phyloP scores from a whole-genome alignment of 2,113 vertebrate genomes.

The Ibidorhyncha struthersii region DNA sequence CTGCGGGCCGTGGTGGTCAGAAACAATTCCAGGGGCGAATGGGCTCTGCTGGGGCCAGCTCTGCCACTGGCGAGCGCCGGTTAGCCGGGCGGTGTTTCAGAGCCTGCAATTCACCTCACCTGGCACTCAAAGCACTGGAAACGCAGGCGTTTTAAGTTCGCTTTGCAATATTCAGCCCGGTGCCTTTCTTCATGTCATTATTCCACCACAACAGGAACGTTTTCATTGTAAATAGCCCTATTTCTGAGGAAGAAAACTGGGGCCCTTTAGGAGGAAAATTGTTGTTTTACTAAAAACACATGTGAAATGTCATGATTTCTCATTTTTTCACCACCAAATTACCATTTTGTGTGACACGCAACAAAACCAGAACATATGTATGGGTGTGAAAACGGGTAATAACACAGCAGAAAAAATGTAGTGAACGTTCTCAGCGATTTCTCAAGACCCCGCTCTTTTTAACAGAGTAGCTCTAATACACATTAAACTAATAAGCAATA shows the following conservation, averaged over 20 bases:
- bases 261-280: slow-evolving; percentile 60
- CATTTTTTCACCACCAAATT: slow-evolving; percentile 62
- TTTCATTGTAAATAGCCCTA: slow-evolving; percentile 64
- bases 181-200: slow-evolving; percentile 44
- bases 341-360: slow-evolving; percentile 64
- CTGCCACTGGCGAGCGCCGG: fast-evolving
- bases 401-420: slow-evolving; percentile 50
- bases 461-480: slow-evolving; percentile 11
- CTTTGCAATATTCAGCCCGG: not conserved
- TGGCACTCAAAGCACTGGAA: not conserved
- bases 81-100: not conserved
- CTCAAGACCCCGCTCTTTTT: slow-evolving; percentile 14
- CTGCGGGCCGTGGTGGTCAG: not conserved
- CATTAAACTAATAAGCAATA: slow-evolving; percentile 39
- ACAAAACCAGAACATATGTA: slow-evolving; percentile 67
- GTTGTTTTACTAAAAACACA: slow-evolving; percentile 66
- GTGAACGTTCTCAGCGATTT: not conserved
- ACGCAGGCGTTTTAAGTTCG: not conserved
- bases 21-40: not conserved
- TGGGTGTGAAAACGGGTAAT: slow-evolving; percentile 59
- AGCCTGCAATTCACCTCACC: not conserved
- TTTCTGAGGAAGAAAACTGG: slow-evolving; percentile 38
- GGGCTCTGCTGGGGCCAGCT: not conserved
- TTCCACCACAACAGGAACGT: slow-evolving; percentile 56
- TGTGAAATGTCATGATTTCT: slow-evolving; percentile 70